These are phyloP conservation scores for Malaclemys terrapin DNA, from an alignment of 2,113 vertebrate genomes.

Conservation along the genomic window DNA sequence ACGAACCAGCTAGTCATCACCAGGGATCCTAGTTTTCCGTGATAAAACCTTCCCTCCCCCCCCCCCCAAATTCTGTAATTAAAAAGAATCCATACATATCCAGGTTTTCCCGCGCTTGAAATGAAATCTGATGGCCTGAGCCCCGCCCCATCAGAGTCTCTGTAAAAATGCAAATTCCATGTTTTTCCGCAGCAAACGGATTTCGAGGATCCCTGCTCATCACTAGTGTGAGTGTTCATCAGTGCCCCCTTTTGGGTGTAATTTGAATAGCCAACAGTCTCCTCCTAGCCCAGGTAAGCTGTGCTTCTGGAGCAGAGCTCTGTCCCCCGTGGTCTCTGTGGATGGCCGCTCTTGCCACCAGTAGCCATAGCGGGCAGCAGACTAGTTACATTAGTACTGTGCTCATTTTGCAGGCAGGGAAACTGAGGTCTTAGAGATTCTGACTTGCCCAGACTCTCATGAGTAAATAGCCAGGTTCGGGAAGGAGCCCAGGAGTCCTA, in stretches of 20 bases:
- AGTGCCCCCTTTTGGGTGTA: background rate
- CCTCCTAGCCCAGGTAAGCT: background rate
- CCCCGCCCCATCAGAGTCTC: background rate
- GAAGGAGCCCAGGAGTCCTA: background rate
- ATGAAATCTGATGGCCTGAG: background rate
- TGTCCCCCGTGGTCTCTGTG: background rate
- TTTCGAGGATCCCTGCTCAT: background rate
- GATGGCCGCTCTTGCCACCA: background rate
- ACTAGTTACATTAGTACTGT: background rate
- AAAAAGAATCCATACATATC: background rate
- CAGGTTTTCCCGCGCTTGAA: background rate
- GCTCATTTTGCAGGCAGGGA: background rate
- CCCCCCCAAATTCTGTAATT: background rate
- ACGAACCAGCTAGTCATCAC: background rate
- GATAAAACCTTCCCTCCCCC: too few species aligned
- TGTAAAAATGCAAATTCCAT: background rate
- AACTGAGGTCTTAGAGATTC: background rate
- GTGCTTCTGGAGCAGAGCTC: background rate
- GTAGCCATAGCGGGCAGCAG: background rate
- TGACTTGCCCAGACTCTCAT: background rate
- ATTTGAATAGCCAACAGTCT: background rate
- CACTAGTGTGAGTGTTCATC: background rate
- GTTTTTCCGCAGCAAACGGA: background rate
- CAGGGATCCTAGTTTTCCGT: background rate
- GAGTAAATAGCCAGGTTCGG: background rate